Evolutionary conservation across 2,113 vertebrate species (phyloP), one percentile per base, ranked within the genome.

Genomic region (Colossoma macropomum): DNA sequence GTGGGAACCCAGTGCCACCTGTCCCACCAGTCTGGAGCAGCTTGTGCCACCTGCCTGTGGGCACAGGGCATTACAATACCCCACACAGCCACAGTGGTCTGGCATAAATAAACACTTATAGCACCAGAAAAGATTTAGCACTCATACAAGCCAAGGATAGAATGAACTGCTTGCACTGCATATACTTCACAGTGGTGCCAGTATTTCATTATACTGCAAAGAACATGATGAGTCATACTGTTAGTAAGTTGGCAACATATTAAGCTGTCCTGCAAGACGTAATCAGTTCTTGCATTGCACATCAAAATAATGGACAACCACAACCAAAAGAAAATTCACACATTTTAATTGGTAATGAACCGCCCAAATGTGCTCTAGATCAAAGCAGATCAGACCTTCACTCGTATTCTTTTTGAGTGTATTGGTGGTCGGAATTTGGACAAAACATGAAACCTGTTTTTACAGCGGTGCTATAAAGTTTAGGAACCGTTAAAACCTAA

Each of bases 1-100:
- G 91, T 69, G 89, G 91, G 88, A 92, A 91, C 90, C 89, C 87
- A 87, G 87, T 78, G 85, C 93, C 93, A 94, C 92, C 93, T 95
- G 94, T 93, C 69, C 86, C 87, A 54, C 86, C 89, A 83, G 89
- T 91, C 90, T 94, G 93, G 85, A 85, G 81, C 80, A 88, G 87
- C 82, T 83, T 80, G 70, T 86, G 84, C 85, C 83, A 86, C 83
- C 69, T 79, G 78, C 84, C 78, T 87, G 89, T 89, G 84, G 78
- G 80, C 83, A 86, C 23, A 4, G 82, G 84, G 28, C 15, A 79
- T 71, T 75, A 83, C 78, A 54, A 12, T 78, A 21, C 56, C 84
- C 70, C 76, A 79, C 77, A 62, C 9, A 81, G 80, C 25, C 34
- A 41, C 54, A 82, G 28, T 21, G 56, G 28, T 45, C 54, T 54